Evolutionary conservation across 1,140 invertebrate genomes (phyloP).

Genomic region (Tetramorium parvispinum): DNA sequence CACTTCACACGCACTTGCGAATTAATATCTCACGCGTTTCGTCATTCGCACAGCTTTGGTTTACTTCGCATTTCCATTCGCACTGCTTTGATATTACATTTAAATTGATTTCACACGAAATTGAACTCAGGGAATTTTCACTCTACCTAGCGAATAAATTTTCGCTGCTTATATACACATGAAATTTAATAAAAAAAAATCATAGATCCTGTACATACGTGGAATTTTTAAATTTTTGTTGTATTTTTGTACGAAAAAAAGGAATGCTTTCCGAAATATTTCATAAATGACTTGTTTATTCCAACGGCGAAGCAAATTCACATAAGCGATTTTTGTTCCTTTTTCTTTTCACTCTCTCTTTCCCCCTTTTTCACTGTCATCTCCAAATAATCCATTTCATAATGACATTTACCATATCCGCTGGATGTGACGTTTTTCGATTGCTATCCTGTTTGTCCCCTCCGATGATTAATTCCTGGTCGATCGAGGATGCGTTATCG

Average conservation of each 20-base stretch:
- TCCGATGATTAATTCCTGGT: slow-evolving; percentile 45
- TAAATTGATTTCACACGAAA: slow-evolving; percentile 44
- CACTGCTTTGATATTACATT: slow-evolving; percentile 35
- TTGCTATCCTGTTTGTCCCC: slow-evolving; percentile 24
- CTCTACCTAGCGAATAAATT: slow-evolving; percentile 12
- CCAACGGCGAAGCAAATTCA: neutral
- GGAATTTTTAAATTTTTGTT: slow-evolving; percentile 3
- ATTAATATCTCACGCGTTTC: slow-evolving; percentile 21
- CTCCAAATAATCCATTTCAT: slow-evolving; percentile 34
- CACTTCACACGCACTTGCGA: neutral
- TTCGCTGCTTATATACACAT: neutral
- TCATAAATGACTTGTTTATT: slow-evolving; percentile 5
- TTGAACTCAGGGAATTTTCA: slow-evolving; percentile 19
- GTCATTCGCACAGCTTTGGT: neutral
- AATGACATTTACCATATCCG: slow-evolving; percentile 44
- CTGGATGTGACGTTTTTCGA: slow-evolving; percentile 53
- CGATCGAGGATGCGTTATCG: slow-evolving; percentile 42
- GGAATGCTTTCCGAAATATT: slow-evolving; percentile 21
- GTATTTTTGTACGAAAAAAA: neutral
- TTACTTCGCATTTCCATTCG: neutral
- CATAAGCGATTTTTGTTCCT: neutral
- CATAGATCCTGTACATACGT: neutral
- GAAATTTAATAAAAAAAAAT: slow-evolving; percentile 42
- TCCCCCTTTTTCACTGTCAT: neutral
- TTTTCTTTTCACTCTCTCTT: neutral